Evolutionary conservation across 2,113 vertebrate genomes (phyloP).

Genomic region (Alces alces): DNA sequence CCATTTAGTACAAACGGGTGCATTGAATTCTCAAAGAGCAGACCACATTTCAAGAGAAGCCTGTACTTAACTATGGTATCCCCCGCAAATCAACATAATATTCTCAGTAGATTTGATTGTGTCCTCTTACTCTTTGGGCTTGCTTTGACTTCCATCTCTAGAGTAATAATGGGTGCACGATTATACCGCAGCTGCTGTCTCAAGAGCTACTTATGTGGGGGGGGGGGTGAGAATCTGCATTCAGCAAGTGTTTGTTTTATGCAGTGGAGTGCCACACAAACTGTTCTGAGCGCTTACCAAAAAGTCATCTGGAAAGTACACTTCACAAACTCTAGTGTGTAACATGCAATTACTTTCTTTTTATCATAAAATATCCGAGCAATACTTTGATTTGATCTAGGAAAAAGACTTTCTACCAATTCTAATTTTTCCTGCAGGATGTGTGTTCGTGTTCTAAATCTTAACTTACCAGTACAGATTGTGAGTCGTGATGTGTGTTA

Average conservation of each 20-base stretch:
- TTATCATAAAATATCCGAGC: constrained; percentile 37
- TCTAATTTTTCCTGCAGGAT: constrained; percentile 18
- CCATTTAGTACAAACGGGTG: constrained; percentile 51
- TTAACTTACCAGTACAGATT: constrained; percentile 30
- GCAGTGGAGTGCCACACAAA: constrained; percentile 20
- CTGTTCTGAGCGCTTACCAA: constrained; percentile 20
- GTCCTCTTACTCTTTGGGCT: neutral
- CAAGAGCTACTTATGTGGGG: neutral
- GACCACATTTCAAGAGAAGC: constrained; percentile 69
- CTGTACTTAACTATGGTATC: constrained; percentile 36
- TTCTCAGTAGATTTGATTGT: neutral
- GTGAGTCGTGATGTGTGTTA: constrained; percentile 40
- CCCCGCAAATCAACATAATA: neutral
- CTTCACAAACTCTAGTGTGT: constrained; percentile 47
- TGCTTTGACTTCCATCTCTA: neutral
- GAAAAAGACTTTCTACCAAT: neutral
- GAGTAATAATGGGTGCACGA: neutral
- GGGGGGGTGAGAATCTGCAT: neutral
- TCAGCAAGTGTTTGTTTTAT: constrained; percentile 38
- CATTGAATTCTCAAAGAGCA: constrained; percentile 67
- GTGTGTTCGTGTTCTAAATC: constrained; percentile 60
- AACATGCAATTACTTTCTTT: constrained; percentile 34
- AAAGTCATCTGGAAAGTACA: constrained; percentile 49
- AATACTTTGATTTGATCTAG: constrained; percentile 68
- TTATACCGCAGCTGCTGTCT: neutral